A percentile compares a stretch with the other conserved stretches of the same genome.
phyloP scores from a whole-genome alignment of 2,797 vertebrate species.

The Sebastes paucispinis region DNA sequence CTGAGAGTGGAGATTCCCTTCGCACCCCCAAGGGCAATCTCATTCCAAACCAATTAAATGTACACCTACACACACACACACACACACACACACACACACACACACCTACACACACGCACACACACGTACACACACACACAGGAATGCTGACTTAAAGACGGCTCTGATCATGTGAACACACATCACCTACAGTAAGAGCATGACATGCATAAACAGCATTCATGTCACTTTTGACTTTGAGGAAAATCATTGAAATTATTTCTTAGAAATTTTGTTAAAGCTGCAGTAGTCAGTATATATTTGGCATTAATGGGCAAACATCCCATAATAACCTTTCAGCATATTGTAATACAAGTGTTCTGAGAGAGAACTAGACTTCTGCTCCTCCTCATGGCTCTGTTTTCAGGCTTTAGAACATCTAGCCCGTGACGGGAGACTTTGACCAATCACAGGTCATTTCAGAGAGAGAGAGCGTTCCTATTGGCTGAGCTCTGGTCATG shows the following conservation, averaged over 20 bases:
- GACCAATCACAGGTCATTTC: too few species aligned
- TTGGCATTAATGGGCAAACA: too few species aligned
- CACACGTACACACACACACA: neutral
- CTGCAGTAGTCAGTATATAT: too few species aligned
- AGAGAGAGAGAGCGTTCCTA: too few species aligned
- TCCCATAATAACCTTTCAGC: too few species aligned
- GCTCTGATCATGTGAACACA: neutral
- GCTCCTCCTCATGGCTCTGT: too few species aligned
- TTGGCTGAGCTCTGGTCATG: too few species aligned
- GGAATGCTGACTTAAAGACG: neutral
- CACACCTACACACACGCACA: neutral
- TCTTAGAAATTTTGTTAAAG: neutral
- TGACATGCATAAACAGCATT: neutral
- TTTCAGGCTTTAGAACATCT: too few species aligned
- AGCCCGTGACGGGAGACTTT: too few species aligned
- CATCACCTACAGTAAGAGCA: neutral
- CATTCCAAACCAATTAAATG: constrained; percentile 42
- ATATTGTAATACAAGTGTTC: too few species aligned
- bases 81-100: neutral
- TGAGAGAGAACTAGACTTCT: too few species aligned
- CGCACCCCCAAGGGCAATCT: constrained; percentile 38
- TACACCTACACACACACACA: neutral
- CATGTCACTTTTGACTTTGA: neutral
- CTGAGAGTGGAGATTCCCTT: constrained; percentile 52
- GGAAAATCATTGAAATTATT: neutral